phyloP scores from a whole-genome alignment of 1,140 invertebrate genomes.

The Plectrocnemia conspersa region DNA sequence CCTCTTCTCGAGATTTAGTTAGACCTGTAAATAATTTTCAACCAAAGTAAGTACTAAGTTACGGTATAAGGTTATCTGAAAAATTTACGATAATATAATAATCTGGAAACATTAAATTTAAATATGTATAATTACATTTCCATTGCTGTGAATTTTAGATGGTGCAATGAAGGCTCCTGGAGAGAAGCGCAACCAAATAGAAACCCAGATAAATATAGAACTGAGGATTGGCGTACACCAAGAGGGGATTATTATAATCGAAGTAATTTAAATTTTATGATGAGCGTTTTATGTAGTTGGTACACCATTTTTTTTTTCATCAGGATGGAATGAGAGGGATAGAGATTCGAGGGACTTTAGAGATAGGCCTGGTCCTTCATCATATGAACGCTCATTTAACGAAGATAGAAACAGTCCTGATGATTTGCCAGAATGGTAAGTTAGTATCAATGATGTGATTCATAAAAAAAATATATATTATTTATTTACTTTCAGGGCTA shows the following conservation, averaged over 20 bases:
- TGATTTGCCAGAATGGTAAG: constrained; percentile 16
- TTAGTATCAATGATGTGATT: not conserved
- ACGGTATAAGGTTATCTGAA: not conserved
- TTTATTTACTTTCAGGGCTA: constrained; percentile 13
- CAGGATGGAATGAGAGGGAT: constrained; percentile 12
- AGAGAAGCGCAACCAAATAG: constrained; percentile 4
- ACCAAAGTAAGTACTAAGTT: constrained; percentile 7
- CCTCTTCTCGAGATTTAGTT: constrained; percentile 1
- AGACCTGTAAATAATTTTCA: constrained; percentile 10
- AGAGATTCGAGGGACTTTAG: constrained; percentile 9
- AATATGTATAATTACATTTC: not conserved
- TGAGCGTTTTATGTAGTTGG: not conserved
- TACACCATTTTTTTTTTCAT: not conserved
- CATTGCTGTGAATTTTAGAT: not conserved
- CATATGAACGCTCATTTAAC: constrained; percentile 7
- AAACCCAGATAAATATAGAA: constrained; percentile 3
- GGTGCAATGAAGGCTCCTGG: constrained; percentile 2
- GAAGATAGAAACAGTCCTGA: constrained; percentile 14
- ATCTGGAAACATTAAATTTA: not conserved
- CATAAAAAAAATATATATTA: not conserved
- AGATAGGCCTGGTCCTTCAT: not conserved
- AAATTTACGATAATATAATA: not conserved
- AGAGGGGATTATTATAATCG: not conserved
- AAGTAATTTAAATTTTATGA: not conserved
- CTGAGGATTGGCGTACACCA: not conserved